Percentiles rank a stretch among this genome's conserved stretches.
phyloP scores from a whole-genome alignment of 2,797 vertebrate species.

The Rhinella marina region DNA sequence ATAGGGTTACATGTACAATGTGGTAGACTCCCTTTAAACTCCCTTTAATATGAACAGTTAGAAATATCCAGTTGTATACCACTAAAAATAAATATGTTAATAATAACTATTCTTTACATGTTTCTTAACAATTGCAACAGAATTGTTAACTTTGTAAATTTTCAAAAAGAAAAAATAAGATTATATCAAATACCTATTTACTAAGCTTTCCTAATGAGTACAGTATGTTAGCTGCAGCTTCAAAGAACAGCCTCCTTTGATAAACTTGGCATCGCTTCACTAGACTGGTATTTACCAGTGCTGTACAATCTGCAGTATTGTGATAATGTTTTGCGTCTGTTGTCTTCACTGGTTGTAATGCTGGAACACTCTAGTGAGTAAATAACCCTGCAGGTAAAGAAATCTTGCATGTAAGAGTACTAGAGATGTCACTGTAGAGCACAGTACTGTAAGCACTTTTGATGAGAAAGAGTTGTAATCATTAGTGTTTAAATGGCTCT shows the following conservation, averaged over 20 bases:
- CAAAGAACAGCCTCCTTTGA: conserved; percentile 19
- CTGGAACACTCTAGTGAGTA: conserved; percentile 33
- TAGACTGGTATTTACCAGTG: conserved; percentile 14
- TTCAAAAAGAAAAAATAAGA: neutral
- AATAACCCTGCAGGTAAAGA: conserved; percentile 45
- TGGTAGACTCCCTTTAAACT: neutral
- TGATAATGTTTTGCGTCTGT: conserved; percentile 16
- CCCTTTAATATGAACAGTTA: neutral
- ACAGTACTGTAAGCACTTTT: conserved; percentile 22
- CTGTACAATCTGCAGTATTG: conserved; percentile 16
- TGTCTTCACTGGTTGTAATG: conserved; percentile 19
- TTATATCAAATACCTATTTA: conserved; percentile 29
- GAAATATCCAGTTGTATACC: neutral
- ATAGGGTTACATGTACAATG: neutral
- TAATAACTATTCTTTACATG: neutral
- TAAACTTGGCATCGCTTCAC: conserved; percentile 19
- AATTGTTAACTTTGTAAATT: neutral
- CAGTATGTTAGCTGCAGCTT: conserved; percentile 18
- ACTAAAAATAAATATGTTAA: neutral
- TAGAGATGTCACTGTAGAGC: conserved; percentile 51
- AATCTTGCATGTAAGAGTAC: conserved; percentile 34
- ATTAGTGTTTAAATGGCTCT: conserved; percentile 59
- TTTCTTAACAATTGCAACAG: neutral
- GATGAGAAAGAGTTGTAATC: conserved; percentile 53
- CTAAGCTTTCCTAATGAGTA: neutral